Conservation (phyloP, 2,797 vertebrate genomes). For the Cichlasoma orientale region DNA sequence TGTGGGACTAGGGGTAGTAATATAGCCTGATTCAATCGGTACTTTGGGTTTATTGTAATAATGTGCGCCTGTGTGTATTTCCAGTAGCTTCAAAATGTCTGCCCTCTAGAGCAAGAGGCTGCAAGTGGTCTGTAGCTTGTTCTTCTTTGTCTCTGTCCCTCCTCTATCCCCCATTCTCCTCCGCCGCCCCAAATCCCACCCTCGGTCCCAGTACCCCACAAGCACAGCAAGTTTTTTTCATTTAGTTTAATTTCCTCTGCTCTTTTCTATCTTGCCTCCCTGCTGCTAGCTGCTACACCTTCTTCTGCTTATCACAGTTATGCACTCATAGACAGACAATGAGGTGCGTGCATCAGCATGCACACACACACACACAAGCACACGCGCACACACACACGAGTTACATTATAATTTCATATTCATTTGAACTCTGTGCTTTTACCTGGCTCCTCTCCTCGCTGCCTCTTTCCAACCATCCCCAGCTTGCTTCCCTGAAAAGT, state of each 20-base stretch:
- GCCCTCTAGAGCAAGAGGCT: constrained; percentile 68
- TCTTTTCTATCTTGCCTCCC: constrained; percentile 19
- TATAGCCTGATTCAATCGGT: not conserved
- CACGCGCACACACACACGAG: not conserved
- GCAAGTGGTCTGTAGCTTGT: constrained; percentile 47
- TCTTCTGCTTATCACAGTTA: constrained; percentile 44
- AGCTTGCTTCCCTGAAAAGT: constrained; percentile 48
- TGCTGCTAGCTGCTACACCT: constrained; percentile 14
- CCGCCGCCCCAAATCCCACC: constrained; percentile 2
- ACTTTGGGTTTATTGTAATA: not conserved
- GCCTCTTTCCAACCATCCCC: constrained; percentile 24
- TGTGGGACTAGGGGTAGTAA: constrained; percentile 48
- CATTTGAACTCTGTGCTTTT: constrained; percentile 45
- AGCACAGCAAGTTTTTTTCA: constrained; percentile 42
- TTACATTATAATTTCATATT: constrained; percentile 49
- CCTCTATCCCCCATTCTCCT: constrained; percentile 22
- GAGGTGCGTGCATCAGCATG: not conserved
- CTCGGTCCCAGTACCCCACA: constrained; percentile 13
- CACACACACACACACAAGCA: not conserved
- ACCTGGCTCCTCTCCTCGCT: not conserved
- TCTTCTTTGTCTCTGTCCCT: constrained; percentile 36
- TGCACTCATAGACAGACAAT: constrained; percentile 28
- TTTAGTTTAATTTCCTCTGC: constrained; percentile 34
- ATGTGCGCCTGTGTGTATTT: constrained; percentile 8
- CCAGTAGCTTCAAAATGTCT: constrained; percentile 66